Base-by-base conservation (phyloP, 2,113 vertebrate species). In the Meriones unguiculatus region DNA sequence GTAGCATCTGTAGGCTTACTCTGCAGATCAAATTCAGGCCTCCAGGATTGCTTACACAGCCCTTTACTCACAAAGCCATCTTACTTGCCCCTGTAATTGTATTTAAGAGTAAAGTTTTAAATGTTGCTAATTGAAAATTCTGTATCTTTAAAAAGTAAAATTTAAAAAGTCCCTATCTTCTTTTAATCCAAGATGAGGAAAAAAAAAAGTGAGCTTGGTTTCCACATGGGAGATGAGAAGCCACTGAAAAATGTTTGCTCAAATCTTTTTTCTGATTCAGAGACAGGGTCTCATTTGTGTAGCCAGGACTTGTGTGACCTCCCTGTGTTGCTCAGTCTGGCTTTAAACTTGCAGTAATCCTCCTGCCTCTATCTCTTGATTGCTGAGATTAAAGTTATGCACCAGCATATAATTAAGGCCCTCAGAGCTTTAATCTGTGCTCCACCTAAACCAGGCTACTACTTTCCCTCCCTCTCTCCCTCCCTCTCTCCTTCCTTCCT, bases 81-180 rank as follows among this genome's bases (percentile, higher is more conserved):
- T 62, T 64, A 13, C 57, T 64, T 2, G 3, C 12, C 22, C 57
- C n/a, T 84, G n/a, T 84, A 8, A 41, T 41, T 84, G n/a, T 62
- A 84, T 64, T 84, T 54, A 15, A 41, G 57, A 59, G n/a, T 89
- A 18, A 93, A 92, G 87, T 84, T 89, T 93, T 35, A 77, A 89
- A 93, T 78, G 75, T 57, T 92, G 12, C 73, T 86, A 76, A 73
- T 72, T 62, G 13, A 95, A 76, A 28, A 67, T n/a, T 91, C 20
- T 46, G 13, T 84, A 87, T 89, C 70, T 77, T 87, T 87, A 87
- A 50, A 89, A 89, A 94, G 65, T 77, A 81, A 70, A 76, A 15
- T 82, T 35, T 1, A 73, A 84, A 87, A 67, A 15, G 9, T 1
- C 25, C 0, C 14, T 25, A 32, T 46, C 38, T 46, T 65, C 25